phyloP scores from a whole-genome alignment of 2,797 vertebrate species.

The Sebastes taczanowskii region DNA sequence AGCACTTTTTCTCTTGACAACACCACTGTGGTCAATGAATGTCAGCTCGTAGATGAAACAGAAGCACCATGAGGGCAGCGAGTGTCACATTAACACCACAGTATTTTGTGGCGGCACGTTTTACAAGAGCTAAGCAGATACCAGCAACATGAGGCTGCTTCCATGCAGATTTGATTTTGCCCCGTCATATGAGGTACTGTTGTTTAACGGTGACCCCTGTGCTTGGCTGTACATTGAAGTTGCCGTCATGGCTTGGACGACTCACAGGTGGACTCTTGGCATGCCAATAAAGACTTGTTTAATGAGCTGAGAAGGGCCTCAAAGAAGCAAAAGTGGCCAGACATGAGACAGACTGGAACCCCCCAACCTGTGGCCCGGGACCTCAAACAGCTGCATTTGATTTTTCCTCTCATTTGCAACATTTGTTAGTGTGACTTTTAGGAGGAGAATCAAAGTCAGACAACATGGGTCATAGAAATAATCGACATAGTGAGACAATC shows the following conservation, averaged over 20 bases:
- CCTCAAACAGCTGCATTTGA: constrained; percentile 69
- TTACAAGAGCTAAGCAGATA: constrained; percentile 45
- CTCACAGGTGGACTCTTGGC: constrained; percentile 62
- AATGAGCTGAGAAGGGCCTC: constrained; percentile 54
- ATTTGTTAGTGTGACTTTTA: constrained; percentile 60
- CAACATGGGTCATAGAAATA: constrained; percentile 39
- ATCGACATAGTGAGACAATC: background rate
- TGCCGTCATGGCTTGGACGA: constrained; percentile 36
- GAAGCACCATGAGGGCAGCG: constrained; percentile 36
- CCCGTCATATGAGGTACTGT: constrained; percentile 8
- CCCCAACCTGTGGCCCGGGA: constrained; percentile 34
- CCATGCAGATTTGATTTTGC: constrained; percentile 6
- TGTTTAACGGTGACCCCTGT: constrained; percentile 29
- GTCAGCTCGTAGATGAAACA: constrained; percentile 49
- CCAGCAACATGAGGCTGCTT: background rate
- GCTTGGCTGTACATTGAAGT: constrained; percentile 42
- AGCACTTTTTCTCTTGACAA: constrained; percentile 7
- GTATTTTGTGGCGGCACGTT: constrained; percentile 30
- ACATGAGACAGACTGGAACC: constrained; percentile 43
- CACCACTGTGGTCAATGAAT: constrained; percentile 8
- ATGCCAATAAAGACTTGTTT: constrained; percentile 60
- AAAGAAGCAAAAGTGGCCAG: constrained; percentile 44
- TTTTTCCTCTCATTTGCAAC: constrained; percentile 61
- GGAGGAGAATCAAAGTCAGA: constrained; percentile 36
- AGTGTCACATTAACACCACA: constrained; percentile 26